These are phyloP conservation scores for Lucinisca nassula DNA, from an alignment of 2,888 invertebrate genomes.

Conservation along the genomic window DNA sequence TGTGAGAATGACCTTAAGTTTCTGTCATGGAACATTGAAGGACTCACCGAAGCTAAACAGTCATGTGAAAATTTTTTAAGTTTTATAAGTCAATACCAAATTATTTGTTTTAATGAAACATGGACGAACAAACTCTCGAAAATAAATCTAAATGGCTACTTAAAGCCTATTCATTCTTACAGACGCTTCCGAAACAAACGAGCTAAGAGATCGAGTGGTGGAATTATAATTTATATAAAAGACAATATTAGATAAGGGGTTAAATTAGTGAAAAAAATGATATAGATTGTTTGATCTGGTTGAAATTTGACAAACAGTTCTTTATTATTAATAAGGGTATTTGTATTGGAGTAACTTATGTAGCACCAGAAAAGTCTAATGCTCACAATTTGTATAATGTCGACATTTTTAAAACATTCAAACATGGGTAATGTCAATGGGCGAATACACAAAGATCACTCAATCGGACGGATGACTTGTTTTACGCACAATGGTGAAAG, in stretches of 20 bases:
- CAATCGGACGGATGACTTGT: too few species aligned
- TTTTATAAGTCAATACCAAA: slow-evolving; percentile 3
- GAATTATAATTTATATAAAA: neutral
- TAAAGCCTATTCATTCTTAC: slow-evolving; percentile 18
- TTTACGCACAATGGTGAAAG: too few species aligned
- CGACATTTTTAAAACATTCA: too few species aligned
- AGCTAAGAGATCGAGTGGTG: neutral
- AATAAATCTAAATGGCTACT: neutral
- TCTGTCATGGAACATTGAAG: slow-evolving; percentile 11
- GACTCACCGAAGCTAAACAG: neutral
- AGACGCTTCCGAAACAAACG: slow-evolving; percentile 1
- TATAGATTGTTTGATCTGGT: neutral
- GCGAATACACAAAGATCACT: too few species aligned
- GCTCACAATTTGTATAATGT: too few species aligned
- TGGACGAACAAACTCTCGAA: slow-evolving; percentile 19
- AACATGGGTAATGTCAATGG: too few species aligned
- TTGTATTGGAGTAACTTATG: neutral
- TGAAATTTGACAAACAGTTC: neutral
- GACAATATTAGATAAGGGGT: neutral
- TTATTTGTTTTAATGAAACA: slow-evolving; percentile 5
- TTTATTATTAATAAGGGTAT: neutral
- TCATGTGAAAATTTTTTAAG: neutral
- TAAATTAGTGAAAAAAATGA: neutral
- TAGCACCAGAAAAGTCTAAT: neutral
- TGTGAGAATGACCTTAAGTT: neutral